Evolutionary conservation across 2,888 invertebrate species (phyloP).

Genomic region (Esperia sulphurella): DNA sequence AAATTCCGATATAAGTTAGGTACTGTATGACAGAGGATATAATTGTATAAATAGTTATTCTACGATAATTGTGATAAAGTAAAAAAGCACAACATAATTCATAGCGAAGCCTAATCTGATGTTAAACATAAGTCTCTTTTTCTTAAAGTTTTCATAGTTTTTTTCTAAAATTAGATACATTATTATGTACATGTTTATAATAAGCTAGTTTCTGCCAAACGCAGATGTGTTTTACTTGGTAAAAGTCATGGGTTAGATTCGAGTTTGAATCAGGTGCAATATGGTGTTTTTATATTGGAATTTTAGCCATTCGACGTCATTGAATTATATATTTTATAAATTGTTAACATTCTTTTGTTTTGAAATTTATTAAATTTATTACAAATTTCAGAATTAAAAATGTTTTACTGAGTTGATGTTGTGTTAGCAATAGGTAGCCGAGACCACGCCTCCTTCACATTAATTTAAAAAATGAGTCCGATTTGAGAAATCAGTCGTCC

Average conservation of each 20-base stretch:
- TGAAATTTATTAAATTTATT: slow-evolving; percentile 10
- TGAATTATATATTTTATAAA: slow-evolving; percentile 5
- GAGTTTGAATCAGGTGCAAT: slow-evolving; percentile 61
- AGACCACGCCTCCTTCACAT: background rate
- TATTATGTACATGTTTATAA: slow-evolving; percentile 41
- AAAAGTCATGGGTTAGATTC: slow-evolving; percentile 42
- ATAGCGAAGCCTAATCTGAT: slow-evolving; percentile 72
- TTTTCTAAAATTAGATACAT: slow-evolving; percentile 54
- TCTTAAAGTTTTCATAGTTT: slow-evolving; percentile 52
- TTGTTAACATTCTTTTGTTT: slow-evolving; percentile 9
- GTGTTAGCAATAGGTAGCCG: slow-evolving; percentile 3
- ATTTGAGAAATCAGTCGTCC: no score
- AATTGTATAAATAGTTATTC: slow-evolving; percentile 58
- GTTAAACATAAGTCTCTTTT: slow-evolving; percentile 58
- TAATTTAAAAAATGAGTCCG: background rate
- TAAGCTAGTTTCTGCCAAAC: slow-evolving; percentile 47
- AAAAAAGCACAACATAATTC: slow-evolving; percentile 73
- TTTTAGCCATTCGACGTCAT: slow-evolving; percentile 17
- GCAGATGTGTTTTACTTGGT: slow-evolving; percentile 38
- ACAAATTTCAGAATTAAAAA: slow-evolving; percentile 4
- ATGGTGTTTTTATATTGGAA: slow-evolving; percentile 41
- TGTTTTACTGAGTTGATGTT: slow-evolving; percentile 7
- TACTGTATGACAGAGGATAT: slow-evolving; percentile 63
- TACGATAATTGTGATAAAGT: slow-evolving; percentile 72
- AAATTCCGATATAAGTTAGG: slow-evolving; percentile 44